Evolutionary conservation across 2,888 invertebrate species (phyloP), one percentile per base, ranked within the genome.

Genomic region (Lathronympha strigana): DNA sequence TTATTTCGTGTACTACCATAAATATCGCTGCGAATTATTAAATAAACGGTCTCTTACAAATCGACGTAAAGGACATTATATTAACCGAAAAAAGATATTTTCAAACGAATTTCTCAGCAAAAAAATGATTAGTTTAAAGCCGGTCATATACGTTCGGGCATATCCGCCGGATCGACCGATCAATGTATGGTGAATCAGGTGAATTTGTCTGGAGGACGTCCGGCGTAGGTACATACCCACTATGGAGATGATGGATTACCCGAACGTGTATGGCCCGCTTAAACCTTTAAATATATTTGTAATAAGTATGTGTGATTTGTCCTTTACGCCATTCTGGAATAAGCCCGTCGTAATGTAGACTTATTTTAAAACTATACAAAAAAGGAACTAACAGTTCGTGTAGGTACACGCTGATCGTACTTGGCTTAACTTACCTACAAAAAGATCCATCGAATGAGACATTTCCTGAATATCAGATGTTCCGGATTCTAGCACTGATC

Each of bases 381-480:
- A 83, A 87, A 91, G 91, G 91, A 91, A 91, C 91, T 90, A 90
- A 86, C 78, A 81, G 84, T 85, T 87, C 83, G 75, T 81, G 50
- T 33, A 31, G 17, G 78, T 82, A 83, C 85, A 83, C 83, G 84
- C 76, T 84, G 82, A 36, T 36, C 51, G 54, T 49, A 63, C 58
- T 57, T 58, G 57, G 54, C 60, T 66, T 54, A 54, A 66, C 47
- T 61, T 66, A 54, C 40, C 40, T 47, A 54, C 47, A 19, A 66
- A 43, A 64, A 60, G 45, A 47, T 60, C 60, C 47, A 47, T 60
- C 45, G 19, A 45, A 38, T 47, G 64, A 64, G 63, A 64, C 47
- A 60, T 60, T 51, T 64, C 45, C 58, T 23, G 33, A 51, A 43
- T n/a, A 36, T 28, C 33, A 25, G 43, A 23, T 19, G 33, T 23